Conservation (phyloP, 2,888 invertebrate species). For the Brenthis hecate region DNA sequence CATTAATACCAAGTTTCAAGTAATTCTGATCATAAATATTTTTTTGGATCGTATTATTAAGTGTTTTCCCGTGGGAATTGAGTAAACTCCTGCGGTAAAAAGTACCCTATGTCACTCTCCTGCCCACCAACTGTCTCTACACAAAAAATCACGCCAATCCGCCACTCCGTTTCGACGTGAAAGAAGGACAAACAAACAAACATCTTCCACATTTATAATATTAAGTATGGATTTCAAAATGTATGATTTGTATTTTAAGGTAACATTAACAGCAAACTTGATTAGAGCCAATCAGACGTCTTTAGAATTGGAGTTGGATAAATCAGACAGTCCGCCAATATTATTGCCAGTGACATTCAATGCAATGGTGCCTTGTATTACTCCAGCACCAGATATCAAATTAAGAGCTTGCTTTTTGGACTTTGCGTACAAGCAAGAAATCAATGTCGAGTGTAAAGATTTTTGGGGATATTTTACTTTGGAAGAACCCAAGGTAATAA, state of each 20-base stretch:
- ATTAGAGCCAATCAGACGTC: conserved; percentile 70
- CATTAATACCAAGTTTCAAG: no score
- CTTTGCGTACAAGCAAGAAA: conserved; percentile 74
- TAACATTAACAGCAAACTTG: conserved; percentile 80
- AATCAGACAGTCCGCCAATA: conserved; percentile 80
- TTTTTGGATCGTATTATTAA: no score
- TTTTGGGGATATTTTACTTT: conserved; percentile 76
- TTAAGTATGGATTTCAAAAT: no score
- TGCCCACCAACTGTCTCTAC: no score
- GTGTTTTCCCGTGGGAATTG: no score
- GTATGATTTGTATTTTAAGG: conserved; percentile 53
- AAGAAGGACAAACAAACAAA: no score
- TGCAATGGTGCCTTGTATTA: conserved; percentile 76
- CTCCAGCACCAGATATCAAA: conserved; percentile 74
- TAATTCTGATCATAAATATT: no score
- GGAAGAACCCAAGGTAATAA: conserved; percentile 59
- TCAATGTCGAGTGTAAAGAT: conserved; percentile 72
- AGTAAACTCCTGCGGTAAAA: no score
- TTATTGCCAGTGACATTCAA: conserved; percentile 77
- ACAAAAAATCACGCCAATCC: no score
- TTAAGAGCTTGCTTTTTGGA: conserved; percentile 83
- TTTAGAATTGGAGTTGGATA: conserved; percentile 81
- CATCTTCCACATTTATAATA: no score
- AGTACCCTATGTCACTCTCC: no score
- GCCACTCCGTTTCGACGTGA: no score